These are phyloP conservation scores for Ferrisia virgata DNA, from an alignment of 2,888 invertebrate species.

Conservation along the genomic window DNA sequence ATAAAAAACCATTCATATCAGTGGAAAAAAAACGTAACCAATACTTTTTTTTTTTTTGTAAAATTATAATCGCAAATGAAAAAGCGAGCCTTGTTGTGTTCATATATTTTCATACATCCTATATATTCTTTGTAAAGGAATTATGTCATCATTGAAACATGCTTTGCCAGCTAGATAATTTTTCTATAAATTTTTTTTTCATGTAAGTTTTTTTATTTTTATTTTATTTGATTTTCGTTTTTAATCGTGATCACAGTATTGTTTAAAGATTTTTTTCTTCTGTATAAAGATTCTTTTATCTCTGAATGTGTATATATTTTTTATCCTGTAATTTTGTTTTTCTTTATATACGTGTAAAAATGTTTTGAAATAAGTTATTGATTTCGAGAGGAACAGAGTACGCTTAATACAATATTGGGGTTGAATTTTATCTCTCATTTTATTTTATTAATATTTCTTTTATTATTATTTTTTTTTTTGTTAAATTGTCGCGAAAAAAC, in stretches of 20 bases:
- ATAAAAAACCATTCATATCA: not conserved
- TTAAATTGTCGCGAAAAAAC: not conserved
- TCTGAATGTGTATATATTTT: constrained; percentile 12
- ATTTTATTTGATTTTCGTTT: constrained; percentile 36
- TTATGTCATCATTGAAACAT: not conserved
- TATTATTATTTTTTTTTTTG: not conserved
- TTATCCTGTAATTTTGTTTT: not conserved
- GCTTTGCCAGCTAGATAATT: constrained; percentile 7
- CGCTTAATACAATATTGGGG: constrained; percentile 36
- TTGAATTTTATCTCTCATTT: constrained; percentile 28
- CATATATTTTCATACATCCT: constrained; percentile 4
- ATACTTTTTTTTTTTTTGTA: not conserved
- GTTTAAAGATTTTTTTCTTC: constrained; percentile 27
- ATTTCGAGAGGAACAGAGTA: constrained; percentile 37
- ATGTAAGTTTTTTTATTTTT: constrained; percentile 25
- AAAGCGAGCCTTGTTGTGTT: constrained; percentile 35
- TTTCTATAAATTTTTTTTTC: constrained; percentile 22
- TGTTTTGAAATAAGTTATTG: not conserved
- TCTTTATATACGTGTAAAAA: constrained; percentile 27
- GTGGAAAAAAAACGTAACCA: not conserved
- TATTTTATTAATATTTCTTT: constrained; percentile 7
- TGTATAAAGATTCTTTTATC: constrained; percentile 33
- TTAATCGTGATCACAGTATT: constrained; percentile 36
- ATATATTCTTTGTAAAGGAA: not conserved
- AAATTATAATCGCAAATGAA: not conserved